phyloP scores from a whole-genome alignment of 2,113 vertebrate genomes.

The Antennarius striatus region DNA sequence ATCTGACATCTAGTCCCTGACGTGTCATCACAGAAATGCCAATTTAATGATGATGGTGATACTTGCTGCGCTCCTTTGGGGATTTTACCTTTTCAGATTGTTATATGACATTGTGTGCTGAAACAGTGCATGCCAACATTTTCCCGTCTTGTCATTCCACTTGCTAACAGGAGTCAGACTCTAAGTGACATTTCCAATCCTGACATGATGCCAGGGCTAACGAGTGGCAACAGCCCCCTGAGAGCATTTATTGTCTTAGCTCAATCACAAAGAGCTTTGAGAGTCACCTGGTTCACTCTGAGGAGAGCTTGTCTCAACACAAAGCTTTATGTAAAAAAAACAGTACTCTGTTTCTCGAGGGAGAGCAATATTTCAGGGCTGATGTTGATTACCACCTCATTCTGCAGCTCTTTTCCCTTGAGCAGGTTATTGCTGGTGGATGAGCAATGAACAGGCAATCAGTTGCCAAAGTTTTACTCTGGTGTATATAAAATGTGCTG shows the following conservation, averaged over 20 bases:
- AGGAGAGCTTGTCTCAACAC: slow-evolving; percentile 3
- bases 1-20: slow-evolving; percentile 30
- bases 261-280: slow-evolving; percentile 19
- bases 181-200: slow-evolving; percentile 3
- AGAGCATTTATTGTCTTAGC: not conserved
- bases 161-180: slow-evolving; percentile 8
- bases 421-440: not conserved
- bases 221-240: slow-evolving; percentile 14
- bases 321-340: not conserved
- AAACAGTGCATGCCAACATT: not conserved
- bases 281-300: not conserved
- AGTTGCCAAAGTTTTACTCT: not conserved
- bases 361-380: slow-evolving; percentile 5
- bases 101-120: not conserved
- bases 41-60: slow-evolving; percentile 34
- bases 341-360: not conserved
- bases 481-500: not conserved
- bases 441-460: slow-evolving; percentile 3
- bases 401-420: slow-evolving; percentile 21
- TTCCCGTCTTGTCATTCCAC: slow-evolving; percentile 7
- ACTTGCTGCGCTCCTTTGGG: slow-evolving; percentile 7
- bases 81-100: slow-evolving; percentile 16
- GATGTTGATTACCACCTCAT: slow-evolving; percentile 12
- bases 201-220: slow-evolving; percentile 36
- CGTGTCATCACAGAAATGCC: slow-evolving; percentile 26